Evolutionary conservation across 2,113 vertebrate species (phyloP).

Genomic region (Gasterosteus aculeatus): DNA sequence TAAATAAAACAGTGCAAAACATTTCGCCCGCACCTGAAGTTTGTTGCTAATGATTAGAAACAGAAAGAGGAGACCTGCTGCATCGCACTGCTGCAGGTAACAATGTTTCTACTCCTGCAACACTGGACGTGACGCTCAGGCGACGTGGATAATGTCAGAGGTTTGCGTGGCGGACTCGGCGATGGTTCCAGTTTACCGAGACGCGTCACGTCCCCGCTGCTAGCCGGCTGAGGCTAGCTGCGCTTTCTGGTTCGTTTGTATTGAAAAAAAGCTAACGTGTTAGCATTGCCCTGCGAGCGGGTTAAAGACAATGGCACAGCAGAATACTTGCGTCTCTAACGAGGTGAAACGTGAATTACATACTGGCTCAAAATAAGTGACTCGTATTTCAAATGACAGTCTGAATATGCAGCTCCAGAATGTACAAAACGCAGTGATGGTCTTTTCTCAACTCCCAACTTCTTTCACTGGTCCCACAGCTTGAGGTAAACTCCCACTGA

Average conservation of each 20-base stretch:
- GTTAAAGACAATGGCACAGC: conserved; percentile 16
- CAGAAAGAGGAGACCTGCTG: conserved; percentile 38
- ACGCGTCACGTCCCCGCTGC: conserved; percentile 29
- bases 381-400: conserved; percentile 11
- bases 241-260: conserved; percentile 36
- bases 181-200: conserved; percentile 18
- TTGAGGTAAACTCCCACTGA: conserved; percentile 68
- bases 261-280: conserved; percentile 4
- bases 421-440: conserved; percentile 56
- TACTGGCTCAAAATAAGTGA: not conserved
- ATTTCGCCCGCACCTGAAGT: not conserved
- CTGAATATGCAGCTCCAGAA: conserved; percentile 21
- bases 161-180: conserved; percentile 2
- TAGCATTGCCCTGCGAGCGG: conserved; percentile 34
- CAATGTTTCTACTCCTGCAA: conserved; percentile 16
- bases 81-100: conserved; percentile 40
- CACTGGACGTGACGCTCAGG: not conserved
- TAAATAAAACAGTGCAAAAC: not conserved
- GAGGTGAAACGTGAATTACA: conserved; percentile 11
- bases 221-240: conserved; percentile 56
- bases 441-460: conserved; percentile 81
- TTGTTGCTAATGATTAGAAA: conserved; percentile 13
- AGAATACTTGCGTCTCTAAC: not conserved
- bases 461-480: conserved; percentile 80
- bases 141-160: conserved; percentile 26